Evolutionary conservation across 2,797 vertebrate genomes (phyloP).

Genomic region (Emys orbicularis): DNA sequence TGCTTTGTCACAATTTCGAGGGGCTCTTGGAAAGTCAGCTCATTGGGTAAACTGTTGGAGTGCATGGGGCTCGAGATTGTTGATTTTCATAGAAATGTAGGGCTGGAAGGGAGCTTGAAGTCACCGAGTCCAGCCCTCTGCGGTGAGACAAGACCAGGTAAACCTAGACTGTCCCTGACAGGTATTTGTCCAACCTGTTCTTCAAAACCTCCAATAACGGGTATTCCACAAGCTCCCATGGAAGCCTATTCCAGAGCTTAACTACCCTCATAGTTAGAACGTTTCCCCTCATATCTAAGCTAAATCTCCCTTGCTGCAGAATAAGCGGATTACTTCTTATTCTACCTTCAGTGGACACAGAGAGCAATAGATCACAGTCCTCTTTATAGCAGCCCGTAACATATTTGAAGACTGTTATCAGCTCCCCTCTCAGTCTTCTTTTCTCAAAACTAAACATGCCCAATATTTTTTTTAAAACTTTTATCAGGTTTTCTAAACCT

Average conservation of each 20-base stretch:
- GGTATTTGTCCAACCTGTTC: background rate
- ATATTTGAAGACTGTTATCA: background rate
- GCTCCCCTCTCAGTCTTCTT: background rate
- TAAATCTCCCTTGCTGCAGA: background rate
- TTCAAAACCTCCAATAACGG: background rate
- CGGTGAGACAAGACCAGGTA: background rate
- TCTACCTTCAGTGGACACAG: background rate
- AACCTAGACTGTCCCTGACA: background rate
- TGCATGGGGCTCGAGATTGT: background rate
- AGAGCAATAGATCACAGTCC: background rate
- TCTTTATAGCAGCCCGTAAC: background rate
- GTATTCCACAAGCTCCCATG: background rate
- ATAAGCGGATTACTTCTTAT: background rate
- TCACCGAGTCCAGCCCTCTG: background rate
- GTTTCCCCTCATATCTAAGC: background rate
- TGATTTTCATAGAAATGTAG: background rate
- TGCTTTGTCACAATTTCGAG: background rate
- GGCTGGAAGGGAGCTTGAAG: background rate
- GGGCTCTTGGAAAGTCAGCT: too few relatives aligned
- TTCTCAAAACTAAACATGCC: background rate
- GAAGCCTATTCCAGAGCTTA: background rate
- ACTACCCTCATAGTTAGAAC: background rate
- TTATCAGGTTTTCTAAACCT: background rate
- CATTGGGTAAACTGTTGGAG: accelerated
- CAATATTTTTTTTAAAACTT: background rate